phyloP scores from a whole-genome alignment of 2,113 vertebrate species.

The Psittacara wagleri region DNA sequence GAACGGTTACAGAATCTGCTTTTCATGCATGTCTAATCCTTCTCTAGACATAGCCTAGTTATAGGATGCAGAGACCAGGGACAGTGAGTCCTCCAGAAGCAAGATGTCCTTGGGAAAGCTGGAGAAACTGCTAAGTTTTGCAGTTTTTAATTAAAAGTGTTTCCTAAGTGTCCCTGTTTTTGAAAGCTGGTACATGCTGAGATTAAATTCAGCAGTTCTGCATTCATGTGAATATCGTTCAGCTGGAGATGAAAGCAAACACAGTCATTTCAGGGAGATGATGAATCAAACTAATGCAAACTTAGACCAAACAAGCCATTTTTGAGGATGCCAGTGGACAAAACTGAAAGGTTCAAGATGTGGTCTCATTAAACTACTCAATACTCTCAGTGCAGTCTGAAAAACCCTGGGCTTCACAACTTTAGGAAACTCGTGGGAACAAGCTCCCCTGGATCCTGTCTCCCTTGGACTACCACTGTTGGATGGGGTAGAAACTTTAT shows the following conservation, averaged over 20 bases:
- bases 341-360: not conserved
- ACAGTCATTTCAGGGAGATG: not conserved
- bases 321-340: not conserved
- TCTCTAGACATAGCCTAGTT: not conserved
- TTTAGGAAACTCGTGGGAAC: not conserved
- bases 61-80: not conserved
- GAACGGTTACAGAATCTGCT: not conserved
- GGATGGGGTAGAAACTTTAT: not conserved
- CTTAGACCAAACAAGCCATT: not conserved
- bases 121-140: not conserved
- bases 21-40: not conserved
- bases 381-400: not conserved
- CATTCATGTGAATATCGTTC: not conserved
- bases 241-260: not conserved
- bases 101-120: not conserved
- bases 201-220: not conserved
- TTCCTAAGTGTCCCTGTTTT: not conserved
- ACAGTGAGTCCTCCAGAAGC: not conserved
- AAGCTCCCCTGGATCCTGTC: not conserved
- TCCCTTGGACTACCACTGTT: not conserved
- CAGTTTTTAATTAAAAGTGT: not conserved
- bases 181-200: not conserved
- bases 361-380: not conserved
- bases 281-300: not conserved
- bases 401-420: not conserved